Evolutionary conservation across 2,113 vertebrate species (phyloP), one percentile per base, ranked within the genome.

Genomic region (Muscicapa adusta): DNA sequence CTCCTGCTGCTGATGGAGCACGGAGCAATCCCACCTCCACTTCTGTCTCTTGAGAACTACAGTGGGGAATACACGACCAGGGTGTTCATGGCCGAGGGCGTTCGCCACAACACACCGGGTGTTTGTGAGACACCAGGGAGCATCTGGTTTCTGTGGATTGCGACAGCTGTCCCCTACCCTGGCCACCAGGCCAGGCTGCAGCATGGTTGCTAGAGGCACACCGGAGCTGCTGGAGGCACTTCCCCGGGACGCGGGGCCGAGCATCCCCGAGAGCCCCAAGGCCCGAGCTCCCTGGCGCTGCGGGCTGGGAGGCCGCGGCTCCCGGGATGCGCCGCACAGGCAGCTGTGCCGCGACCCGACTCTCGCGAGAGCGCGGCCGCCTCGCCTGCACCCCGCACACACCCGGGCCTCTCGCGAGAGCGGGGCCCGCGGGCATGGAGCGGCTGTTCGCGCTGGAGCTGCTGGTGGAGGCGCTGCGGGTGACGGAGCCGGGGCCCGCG

Each of bases 371-470:
- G 9, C 11, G 2, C 18, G 9, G 38, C 5, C 9, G 12, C n/a
- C 9, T 13, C 12, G 3, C 5, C 61, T 1, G 3, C 22, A 0
- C 23, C 5, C 54, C 20, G 89, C 84, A 13, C 48, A 9, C 36
- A 5, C 5, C 0, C 7, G 38, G 17, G 12, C 7, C 9, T 93
- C 93, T 93, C 95, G 84, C 95, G 97, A 89, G 51, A 96, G 2
- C 7, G 0, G 56, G 4, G 5, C 3, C 5, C 1, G 5, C 8
- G 1, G 6, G 31, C 71, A 84, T 78, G 96, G 88, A 98, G 84
- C 96, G 95, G 45, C 76, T 99, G 0, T 99, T 99, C 88, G 98
- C 98, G 3, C 95, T 99, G 58, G 98, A 99, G 92, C 29, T 99
- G 77, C 24, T 99, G 19, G 98, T 99, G 72, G 98, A 99, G 61